phyloP scores from a whole-genome alignment of 2,797 vertebrate species.

The Megaceryle alcyon region DNA sequence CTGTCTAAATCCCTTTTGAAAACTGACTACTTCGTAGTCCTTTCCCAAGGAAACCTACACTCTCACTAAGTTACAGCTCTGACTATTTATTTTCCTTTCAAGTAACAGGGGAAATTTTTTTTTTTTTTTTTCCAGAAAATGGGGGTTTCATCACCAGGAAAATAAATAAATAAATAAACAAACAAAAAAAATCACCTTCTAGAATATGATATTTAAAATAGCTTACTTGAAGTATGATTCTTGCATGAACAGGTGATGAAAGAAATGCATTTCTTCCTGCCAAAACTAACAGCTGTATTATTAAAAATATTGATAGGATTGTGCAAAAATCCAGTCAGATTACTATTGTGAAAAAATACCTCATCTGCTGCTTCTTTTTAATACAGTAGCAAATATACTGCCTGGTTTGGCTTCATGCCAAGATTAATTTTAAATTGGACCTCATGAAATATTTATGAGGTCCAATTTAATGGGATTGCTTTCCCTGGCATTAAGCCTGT shows the following conservation, averaged over 20 bases:
- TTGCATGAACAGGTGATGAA: not conserved
- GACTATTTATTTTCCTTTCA: not conserved
- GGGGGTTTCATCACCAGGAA: not conserved
- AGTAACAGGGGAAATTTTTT: not conserved
- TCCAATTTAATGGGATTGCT: constrained; percentile 72
- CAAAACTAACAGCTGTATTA: constrained; percentile 63
- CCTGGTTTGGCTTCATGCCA: constrained; percentile 63
- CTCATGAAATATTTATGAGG: constrained; percentile 77
- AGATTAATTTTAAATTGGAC: constrained; percentile 71
- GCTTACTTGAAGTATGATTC: not conserved
- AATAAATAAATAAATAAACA: not conserved
- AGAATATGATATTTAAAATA: constrained; percentile 11
- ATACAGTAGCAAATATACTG: constrained; percentile 72
- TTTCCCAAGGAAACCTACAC: not conserved
- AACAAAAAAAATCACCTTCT: not conserved
- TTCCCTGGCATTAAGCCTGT: constrained; percentile 72
- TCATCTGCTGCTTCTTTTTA: constrained; percentile 65
- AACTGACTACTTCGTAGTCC: not conserved
- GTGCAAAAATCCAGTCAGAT: constrained; percentile 60
- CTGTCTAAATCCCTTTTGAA: not conserved
- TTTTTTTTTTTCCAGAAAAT: not conserved
- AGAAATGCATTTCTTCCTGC: constrained; percentile 32
- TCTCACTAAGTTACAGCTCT: not conserved
- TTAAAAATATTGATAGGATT: constrained; percentile 59
- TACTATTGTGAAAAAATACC: constrained; percentile 56